Evolutionary conservation across 2,888 invertebrate species (phyloP).

Genomic region (Tenodera sinensis): DNA sequence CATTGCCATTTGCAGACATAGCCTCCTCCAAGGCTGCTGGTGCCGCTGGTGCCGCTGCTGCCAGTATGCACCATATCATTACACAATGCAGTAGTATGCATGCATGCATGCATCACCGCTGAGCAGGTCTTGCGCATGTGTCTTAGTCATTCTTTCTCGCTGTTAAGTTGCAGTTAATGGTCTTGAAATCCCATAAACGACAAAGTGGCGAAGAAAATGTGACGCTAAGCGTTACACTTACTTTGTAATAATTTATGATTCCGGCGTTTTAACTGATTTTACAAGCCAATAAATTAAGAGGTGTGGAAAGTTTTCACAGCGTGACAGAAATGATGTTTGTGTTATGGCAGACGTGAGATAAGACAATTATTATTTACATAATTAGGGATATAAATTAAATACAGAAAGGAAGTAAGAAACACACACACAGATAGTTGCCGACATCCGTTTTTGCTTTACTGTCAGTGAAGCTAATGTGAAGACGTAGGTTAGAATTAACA

Average conservation of each 20-base stretch:
- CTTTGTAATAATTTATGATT: not conserved
- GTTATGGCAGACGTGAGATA: not conserved
- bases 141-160: not conserved
- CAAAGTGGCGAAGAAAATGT: not conserved
- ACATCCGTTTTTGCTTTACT: too few species aligned
- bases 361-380: not conserved
- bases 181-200: not conserved
- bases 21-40: too few species aligned
- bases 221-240: not conserved
- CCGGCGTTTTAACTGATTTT: not conserved
- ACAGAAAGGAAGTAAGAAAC: not conserved
- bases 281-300: not conserved
- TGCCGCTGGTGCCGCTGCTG: too few species aligned
- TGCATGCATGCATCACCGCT: not conserved
- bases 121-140: not conserved
- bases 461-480: too few species aligned
- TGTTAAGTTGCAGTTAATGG: not conserved
- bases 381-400: not conserved
- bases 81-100: not conserved
- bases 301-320: not conserved
- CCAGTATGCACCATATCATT: not conserved
- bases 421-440: not conserved
- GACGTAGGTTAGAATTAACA: too few species aligned
- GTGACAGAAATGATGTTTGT: not conserved
- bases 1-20: too few species aligned